Percentiles rank a stretch among this genome's conserved stretches.
These are phyloP conservation scores for Oncorhynchus mykiss DNA, from an alignment of 2,113 vertebrate species.

Conservation along the genomic window DNA sequence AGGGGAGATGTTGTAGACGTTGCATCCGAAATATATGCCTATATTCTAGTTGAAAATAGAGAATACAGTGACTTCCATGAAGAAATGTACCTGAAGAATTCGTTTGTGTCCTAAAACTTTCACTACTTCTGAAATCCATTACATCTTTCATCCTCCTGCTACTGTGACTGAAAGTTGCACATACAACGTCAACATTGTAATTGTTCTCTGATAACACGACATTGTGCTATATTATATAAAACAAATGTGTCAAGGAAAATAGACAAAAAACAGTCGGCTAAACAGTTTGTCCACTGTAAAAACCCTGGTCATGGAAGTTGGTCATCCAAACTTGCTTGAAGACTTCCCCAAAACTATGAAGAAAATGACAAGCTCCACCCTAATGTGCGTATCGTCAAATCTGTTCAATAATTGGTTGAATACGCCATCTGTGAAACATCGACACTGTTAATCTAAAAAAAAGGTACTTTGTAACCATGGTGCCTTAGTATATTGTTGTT, in stretches of 20 bases:
- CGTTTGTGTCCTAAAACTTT: slow-evolving; percentile 15
- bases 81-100: slow-evolving; percentile 51
- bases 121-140: background rate
- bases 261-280: background rate
- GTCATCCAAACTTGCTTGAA: slow-evolving; percentile 4
- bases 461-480: background rate
- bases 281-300: background rate
- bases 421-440: too few relatives aligned
- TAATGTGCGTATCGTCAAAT: background rate
- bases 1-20: background rate
- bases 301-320: background rate
- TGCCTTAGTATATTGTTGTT: background rate
- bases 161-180: background rate
- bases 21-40: background rate
- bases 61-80: slow-evolving; percentile 32
- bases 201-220: background rate
- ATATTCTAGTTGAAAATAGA: slow-evolving; percentile 38
- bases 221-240: background rate
- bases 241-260: background rate
- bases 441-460: background rate
- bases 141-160: background rate
- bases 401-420: slow-evolving; percentile 18
- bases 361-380: slow-evolving; percentile 17
- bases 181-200: background rate
- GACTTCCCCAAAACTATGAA: slow-evolving; percentile 48